Evolutionary conservation across 2,113 vertebrate species (phyloP).

Genomic region (Peucedramus taeniatus): DNA sequence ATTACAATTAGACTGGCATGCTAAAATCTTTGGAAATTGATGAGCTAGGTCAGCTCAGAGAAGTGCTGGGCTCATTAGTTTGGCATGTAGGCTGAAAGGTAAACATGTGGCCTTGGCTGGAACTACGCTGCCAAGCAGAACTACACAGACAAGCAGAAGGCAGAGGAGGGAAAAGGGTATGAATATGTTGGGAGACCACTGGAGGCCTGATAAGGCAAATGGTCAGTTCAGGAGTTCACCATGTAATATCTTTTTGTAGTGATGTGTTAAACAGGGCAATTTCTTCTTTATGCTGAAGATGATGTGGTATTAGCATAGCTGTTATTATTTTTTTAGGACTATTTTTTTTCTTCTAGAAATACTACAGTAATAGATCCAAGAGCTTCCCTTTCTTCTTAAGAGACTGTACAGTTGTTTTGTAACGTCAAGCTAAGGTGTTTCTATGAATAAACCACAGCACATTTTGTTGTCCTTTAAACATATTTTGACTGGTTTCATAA

Average conservation of each 20-base stretch:
- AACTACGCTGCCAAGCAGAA: background rate
- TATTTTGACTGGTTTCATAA: conserved; percentile 50
- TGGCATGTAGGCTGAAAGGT: background rate
- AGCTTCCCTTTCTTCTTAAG: background rate
- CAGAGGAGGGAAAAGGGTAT: background rate
- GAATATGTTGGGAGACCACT: background rate
- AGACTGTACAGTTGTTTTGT: background rate
- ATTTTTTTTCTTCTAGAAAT: background rate
- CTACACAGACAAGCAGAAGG: background rate
- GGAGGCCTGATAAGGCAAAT: background rate
- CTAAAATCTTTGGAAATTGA: background rate
- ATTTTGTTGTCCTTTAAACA: conserved; percentile 39
- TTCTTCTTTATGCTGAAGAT: background rate
- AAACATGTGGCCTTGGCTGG: background rate
- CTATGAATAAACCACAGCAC: background rate
- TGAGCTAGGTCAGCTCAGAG: background rate
- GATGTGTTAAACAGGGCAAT: background rate
- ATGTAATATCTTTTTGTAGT: background rate
- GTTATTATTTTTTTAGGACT: background rate
- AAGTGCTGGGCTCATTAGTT: background rate
- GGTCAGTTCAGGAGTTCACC: background rate
- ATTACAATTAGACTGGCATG: background rate
- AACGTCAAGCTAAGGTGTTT: background rate
- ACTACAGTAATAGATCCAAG: background rate
- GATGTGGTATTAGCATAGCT: background rate